Evolutionary conservation across 2,888 invertebrate species (phyloP), one percentile per base, ranked within the genome.

Genomic region (Alcis repandata): DNA sequence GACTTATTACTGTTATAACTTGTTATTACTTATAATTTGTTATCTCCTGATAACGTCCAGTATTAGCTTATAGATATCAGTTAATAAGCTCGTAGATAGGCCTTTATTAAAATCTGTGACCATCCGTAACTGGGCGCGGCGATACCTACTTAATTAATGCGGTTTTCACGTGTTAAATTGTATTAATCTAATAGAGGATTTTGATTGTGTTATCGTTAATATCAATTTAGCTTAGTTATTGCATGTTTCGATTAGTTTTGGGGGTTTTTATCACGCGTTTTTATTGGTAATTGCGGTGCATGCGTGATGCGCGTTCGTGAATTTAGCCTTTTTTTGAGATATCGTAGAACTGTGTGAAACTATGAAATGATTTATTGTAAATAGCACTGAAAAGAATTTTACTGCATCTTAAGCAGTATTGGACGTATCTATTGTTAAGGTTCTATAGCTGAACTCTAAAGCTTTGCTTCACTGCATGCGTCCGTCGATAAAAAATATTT

Each of bases 101-200:
- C 67, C 41, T 75, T 75, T 76, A 76, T 76, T 76, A 76, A 76
- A 76, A 75, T 71, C 70, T 68, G 57, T 67, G 64, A 52, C 58
- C 62, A 60, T 20, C 69, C 72, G 72, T 75, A 72, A 74, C 74
- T 40, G 22, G 3, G 57, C 38, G 62, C 56, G 36, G 51, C 36
- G 51, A 19, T 51, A 49, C 17, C 17, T 2, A 17, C n/a, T n/a
- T 67, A 40, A 54, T 59, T 59, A 59, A 64, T 63, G 27, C 43
- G 36, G 43, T 53, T 66, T 52, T 54, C 40, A 36, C 57, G 46
- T 58, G 53, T 54, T 15, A 54, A 62, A 59, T 54, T 49, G 51
- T 58, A 56, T 36, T 59, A 49, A 59, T 54, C 19, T 43, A 59
- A 56, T 59, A 20, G 9, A 33, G 45, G 63, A 63, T 63, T 63